A percentile compares a stretch with the other conserved stretches of the same genome.
Conservation (phyloP, 2,797 vertebrate species). For the Pelochelys cantorii region DNA sequence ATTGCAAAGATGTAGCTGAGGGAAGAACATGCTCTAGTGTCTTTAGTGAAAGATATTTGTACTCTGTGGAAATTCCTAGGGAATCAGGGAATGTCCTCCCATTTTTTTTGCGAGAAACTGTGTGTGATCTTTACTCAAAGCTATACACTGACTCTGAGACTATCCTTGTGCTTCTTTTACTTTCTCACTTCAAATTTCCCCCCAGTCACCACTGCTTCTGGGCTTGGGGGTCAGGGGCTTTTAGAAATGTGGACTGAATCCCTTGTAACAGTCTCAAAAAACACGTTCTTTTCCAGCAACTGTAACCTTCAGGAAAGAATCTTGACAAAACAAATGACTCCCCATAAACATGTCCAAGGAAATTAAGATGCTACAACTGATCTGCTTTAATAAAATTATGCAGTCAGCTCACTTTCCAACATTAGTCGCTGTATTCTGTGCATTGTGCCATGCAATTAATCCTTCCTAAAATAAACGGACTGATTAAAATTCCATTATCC, state of each 20-base stretch:
- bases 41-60: background rate
- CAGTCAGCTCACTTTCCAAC: slow-evolving; percentile 49
- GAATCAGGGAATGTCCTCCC: background rate
- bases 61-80: background rate
- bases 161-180: background rate
- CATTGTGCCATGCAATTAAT: slow-evolving; percentile 79
- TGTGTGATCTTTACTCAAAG: fast-evolving
- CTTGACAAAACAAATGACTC: slow-evolving; percentile 67
- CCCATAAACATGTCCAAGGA: slow-evolving; percentile 75
- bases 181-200: fast-evolving
- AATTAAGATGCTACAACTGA: slow-evolving; percentile 77
- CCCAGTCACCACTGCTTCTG: background rate
- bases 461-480: slow-evolving; percentile 80
- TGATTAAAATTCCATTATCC: slow-evolving; percentile 83
- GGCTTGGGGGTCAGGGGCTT: background rate
- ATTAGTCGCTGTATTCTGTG: slow-evolving; percentile 68
- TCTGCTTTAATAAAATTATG: slow-evolving; percentile 75
- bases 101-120: background rate
- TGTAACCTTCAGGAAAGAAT: slow-evolving; percentile 50
- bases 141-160: background rate
- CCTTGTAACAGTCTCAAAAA: background rate
- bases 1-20: background rate
- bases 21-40: background rate
- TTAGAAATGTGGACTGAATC: background rate
- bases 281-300: slow-evolving; percentile 37